Evolutionary conservation across 1,140 invertebrate genomes (phyloP).

Genomic region (Bathynomus jamesi): DNA sequence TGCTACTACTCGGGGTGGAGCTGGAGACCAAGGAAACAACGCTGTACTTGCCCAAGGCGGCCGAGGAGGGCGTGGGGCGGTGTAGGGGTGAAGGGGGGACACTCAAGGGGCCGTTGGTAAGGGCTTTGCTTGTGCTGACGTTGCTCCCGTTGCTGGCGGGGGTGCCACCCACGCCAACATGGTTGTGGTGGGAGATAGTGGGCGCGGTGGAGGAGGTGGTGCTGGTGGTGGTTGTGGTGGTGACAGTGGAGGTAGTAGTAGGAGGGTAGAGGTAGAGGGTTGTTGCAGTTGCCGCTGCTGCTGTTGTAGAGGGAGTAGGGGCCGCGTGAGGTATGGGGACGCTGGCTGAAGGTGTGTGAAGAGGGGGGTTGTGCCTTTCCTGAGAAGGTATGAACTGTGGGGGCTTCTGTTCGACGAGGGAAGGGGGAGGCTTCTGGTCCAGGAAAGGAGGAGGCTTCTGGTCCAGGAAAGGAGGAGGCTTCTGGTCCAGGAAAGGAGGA

Average conservation of each 20-base stretch:
- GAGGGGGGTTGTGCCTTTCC: neutral
- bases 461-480: neutral
- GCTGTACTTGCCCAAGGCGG: constrained; percentile 6
- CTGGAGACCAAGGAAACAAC: constrained; percentile 19
- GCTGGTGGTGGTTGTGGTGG: neutral
- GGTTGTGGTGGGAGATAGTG: neutral
- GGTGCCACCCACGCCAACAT: neutral
- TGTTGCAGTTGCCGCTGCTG: neutral
- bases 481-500: neutral
- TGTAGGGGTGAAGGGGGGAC: constrained; percentile 5
- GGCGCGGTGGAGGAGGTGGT: neutral
- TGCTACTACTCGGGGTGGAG: constrained; percentile 3
- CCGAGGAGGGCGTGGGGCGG: neutral
- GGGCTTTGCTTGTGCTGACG: neutral
- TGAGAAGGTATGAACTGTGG: no score
- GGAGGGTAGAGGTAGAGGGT: neutral
- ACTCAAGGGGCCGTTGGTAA: neutral
- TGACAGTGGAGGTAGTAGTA: neutral
- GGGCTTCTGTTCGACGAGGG: neutral
- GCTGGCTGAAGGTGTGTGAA: neutral
- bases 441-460: neutral
- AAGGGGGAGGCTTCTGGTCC: neutral
- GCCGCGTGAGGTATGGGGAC: no score
- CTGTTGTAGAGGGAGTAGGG: neutral
- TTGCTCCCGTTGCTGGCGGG: neutral